A percentile compares a stretch with the other conserved stretches of the same genome.
These are phyloP conservation scores for Tokudaia tokunoshimensis DNA, from an alignment of 2,797 vertebrate genomes.

Conservation along the genomic window DNA sequence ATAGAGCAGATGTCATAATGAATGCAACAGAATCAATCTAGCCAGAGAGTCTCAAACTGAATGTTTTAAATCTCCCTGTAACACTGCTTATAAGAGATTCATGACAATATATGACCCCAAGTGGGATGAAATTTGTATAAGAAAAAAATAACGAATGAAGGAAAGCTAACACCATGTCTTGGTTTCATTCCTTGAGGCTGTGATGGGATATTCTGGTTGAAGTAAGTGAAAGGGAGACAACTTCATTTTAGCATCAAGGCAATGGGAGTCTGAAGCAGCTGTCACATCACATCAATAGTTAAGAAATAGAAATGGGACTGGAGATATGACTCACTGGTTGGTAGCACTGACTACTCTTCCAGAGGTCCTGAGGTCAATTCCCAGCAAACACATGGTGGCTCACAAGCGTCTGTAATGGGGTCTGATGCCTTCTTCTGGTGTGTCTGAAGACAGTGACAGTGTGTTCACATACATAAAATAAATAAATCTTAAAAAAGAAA, in stretches of 20 bases:
- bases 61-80: background rate
- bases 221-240: background rate
- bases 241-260: background rate
- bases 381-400: too few species aligned
- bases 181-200: background rate
- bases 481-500: too few species aligned
- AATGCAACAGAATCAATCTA: background rate
- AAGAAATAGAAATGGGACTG: background rate
- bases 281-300: background rate
- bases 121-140: background rate
- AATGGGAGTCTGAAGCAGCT: background rate
- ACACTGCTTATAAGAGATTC: background rate
- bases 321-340: too few species aligned
- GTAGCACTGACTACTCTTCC: too few species aligned
- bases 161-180: background rate
- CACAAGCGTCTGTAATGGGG: too few species aligned
- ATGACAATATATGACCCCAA: background rate
- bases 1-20: background rate
- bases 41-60: background rate
- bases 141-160: background rate
- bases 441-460: too few species aligned
- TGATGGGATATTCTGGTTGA: background rate
- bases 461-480: too few species aligned
- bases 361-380: too few species aligned
- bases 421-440: too few species aligned